A percentile compares a stretch with the other conserved stretches of the same genome.
Conservation (phyloP, 23 tunicate species). For the Trididemnum miniatum region DNA sequence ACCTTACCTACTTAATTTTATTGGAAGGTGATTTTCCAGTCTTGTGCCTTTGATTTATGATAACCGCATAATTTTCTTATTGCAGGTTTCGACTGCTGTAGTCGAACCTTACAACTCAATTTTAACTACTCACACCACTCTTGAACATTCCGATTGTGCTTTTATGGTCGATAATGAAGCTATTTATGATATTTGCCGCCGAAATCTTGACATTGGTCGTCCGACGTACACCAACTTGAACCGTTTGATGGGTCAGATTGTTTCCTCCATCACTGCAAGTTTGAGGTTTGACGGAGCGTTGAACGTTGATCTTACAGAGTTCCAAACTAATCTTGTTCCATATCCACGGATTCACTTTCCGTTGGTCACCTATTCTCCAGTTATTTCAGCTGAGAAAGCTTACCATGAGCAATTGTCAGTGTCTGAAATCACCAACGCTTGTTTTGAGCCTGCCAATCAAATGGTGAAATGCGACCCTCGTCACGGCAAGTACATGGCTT, state of each 20-base stretch:
- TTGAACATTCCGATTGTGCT: slow-evolving; percentile 88
- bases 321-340: slow-evolving; percentile 90
- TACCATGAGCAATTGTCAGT: slow-evolving; percentile 87
- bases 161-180: slow-evolving; percentile 97
- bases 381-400: slow-evolving; percentile 83
- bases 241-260: slow-evolving; percentile 85
- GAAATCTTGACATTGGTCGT: slow-evolving; percentile 73
- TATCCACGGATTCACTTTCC: slow-evolving; percentile 94
- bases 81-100: slow-evolving; percentile 75
- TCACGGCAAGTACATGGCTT: slow-evolving; percentile 95
- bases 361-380: slow-evolving; percentile 84
- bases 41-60: neutral
- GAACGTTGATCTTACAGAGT: slow-evolving; percentile 86
- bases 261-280: slow-evolving; percentile 86
- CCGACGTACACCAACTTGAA: slow-evolving; percentile 83
- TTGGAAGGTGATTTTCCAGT: too few relatives aligned
- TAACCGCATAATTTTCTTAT: neutral
- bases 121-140: slow-evolving; percentile 85
- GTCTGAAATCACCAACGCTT: slow-evolving; percentile 79
- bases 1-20: too few relatives aligned
- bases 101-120: slow-evolving; percentile 94
- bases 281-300: slow-evolving; percentile 81
- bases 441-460: slow-evolving; percentile 90
- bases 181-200: slow-evolving; percentile 79
- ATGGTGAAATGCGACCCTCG: slow-evolving; percentile 97